Evolutionary conservation across 2,888 invertebrate genomes (phyloP), one percentile per base, ranked within the genome.

Genomic region (Cepaea hortensis): DNA sequence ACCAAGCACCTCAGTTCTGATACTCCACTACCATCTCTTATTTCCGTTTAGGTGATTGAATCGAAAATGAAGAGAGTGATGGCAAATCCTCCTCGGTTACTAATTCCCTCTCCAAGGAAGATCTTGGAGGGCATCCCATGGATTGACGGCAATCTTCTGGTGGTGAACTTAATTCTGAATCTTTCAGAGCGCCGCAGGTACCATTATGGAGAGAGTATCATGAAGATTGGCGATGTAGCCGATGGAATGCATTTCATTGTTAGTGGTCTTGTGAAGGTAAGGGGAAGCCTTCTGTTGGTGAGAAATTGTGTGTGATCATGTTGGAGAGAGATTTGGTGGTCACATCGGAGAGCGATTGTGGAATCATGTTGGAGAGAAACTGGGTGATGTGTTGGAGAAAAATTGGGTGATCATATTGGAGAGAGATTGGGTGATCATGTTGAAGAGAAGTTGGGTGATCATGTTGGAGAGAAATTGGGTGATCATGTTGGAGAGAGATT

Each of bases 201-300:
- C 89, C 90, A 92, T 81, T 93, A 93, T 87, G 94, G 94, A 20
- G 94, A 95, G 86, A 87, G 88, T 18, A 91, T 95, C 6, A 91
- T 93, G 85, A 88, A 90, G 3, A 92, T 93, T 62, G 94, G 94
- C 0, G 94, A 94, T 15, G 90, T 91, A 0, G 91, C 94, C 3
- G 92, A 93, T 80, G 95, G 95, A 9, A 93, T 95, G 50, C 95
- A 94, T 87, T 93, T 95, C 80, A 93, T 95, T 62, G 93, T 95
- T 11, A 95, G 94, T 55, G 95, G 95, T 62, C 91, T 95, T 89
- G 93, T 95, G 86, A 93, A 93, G 93, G 94, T 94, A 88, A 89
- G 88, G 48, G n/a, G 4, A 9, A 73, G 15, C 68, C 93, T 35
- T 68, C 20, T 9, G 62, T 62, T 62, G 62, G 62, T 13, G 62